phyloP scores from a whole-genome alignment of 2,797 vertebrate genomes.

The Melanotaenia boesemani region DNA sequence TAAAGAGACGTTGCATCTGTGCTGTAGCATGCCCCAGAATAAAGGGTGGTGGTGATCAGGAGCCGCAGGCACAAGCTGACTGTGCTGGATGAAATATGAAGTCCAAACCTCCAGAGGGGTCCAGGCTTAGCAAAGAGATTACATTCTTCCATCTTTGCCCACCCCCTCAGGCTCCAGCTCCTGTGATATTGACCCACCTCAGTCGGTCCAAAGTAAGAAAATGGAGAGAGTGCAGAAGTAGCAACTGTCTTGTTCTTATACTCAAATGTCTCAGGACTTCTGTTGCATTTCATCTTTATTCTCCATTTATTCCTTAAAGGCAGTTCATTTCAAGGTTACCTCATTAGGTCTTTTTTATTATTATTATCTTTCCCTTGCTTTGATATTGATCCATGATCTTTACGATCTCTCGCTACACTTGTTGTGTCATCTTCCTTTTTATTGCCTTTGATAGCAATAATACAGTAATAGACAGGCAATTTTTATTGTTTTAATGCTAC shows the following conservation, averaged over 20 bases:
- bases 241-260: slow-evolving; percentile 29
- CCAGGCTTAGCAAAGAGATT: slow-evolving; percentile 63
- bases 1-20: slow-evolving; percentile 16
- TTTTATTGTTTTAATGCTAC: slow-evolving; percentile 26
- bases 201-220: slow-evolving; percentile 34
- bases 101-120: slow-evolving; percentile 61
- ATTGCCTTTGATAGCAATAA: slow-evolving; percentile 19
- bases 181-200: slow-evolving; percentile 58
- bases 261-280: slow-evolving; percentile 18
- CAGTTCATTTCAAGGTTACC: slow-evolving; percentile 5
- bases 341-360: neutral
- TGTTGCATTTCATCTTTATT: slow-evolving; percentile 17
- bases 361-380: neutral
- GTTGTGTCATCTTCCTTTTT: neutral
- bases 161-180: slow-evolving; percentile 43
- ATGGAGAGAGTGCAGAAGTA: slow-evolving; percentile 27
- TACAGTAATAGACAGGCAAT: neutral
- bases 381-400: slow-evolving; percentile 40
- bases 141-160: slow-evolving; percentile 66
- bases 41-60: slow-evolving; percentile 36
- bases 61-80: slow-evolving; percentile 52
- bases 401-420: slow-evolving; percentile 10
- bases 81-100: slow-evolving; percentile 60
- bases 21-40: slow-evolving; percentile 18
- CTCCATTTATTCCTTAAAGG: slow-evolving; percentile 20